Evolutionary conservation across 2,113 vertebrate genomes (phyloP), one percentile per base, ranked within the genome.

Genomic region (Pyxicephalus adspersus): DNA sequence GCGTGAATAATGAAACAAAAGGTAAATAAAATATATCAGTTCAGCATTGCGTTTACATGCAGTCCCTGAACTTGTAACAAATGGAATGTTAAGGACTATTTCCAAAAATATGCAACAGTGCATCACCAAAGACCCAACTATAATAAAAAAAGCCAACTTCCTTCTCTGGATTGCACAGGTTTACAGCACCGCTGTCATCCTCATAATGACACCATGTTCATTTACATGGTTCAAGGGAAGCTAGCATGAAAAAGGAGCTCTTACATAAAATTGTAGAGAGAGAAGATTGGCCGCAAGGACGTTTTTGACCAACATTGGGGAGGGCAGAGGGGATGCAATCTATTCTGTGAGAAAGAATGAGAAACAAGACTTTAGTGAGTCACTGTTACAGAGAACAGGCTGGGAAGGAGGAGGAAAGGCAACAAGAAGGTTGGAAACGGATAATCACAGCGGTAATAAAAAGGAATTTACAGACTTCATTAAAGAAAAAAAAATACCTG

Each of bases 311-410:
- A 4, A 31, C 54, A 13, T 2, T 6, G 38, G 38, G 38, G 38
- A 9, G 8, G 38, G 38, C n/a, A 17, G 50, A 16, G 50, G 26
- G 51, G 28, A 73, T 23, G 13, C 4, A 29, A 25, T 15, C 19
- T 1, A 57, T 73, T 58, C 52, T 73, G 52, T 31, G 28, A 28
- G 70, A 73, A 28, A 58, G 20, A 58, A 22, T 31, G 52, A 45
- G 54, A 73, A 58, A 38, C 9, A 38, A 57, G 51, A 29, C n/a
- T n/a, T n/a, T n/a, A n/a, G 55, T 29, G 70, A 72, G 51, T 51
- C 34, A 68, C 5, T 54, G 50, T 25, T 18, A 72, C 50, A 38
- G 51, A 57, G 28, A 72, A 55, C 17, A 57, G 70, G 28, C 67
- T 13, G 68, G 68, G 68, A 54, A 22, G 11, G 68, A 54, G 51